Base-by-base conservation (phyloP, 1,140 invertebrate genomes). In the Propsilocerus akamusi region DNA sequence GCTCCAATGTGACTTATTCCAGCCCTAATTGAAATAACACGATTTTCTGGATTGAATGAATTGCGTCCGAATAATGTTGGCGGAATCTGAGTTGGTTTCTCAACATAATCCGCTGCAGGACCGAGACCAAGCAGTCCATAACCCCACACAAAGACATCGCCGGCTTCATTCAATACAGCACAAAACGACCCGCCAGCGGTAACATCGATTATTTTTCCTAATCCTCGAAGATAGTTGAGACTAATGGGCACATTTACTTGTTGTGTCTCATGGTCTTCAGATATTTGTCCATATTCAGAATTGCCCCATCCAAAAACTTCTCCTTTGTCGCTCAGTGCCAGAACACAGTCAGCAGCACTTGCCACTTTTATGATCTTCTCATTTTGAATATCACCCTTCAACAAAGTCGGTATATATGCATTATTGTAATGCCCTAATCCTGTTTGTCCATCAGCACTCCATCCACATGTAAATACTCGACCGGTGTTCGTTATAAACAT, bases 251-350 rank as follows among this genome's bases (percentile, higher is more conserved):
- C 72, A 60, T 81, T 76, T 8, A 85, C 64, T 64, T 86, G 83
- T 48, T 70, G 69, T 49, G 68, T 62, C 26, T 69, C 68, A 22
- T 58, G 57, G 6, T 55, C 48, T 58, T 65, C 65, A 11, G 66
- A 61, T 26, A 98, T 67, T 64, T 97, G 93, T 3, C 77, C 77
- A 62, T 96, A 97, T 68, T 98, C 95, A 1, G 85, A 84, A 64
- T 95, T 97, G 20, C 95, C 94, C 93, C 94, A 98, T 0, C 92
- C 93, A 72, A 96, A 97, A 2, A 96, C 72, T 58, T 95, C 86
- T 17, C 93, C 93, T 61, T 82, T 80, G 56, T 93, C 90, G 68
- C 80, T 93, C 20, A 97, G 66, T 23, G 92, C 94, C 46, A 98
- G 64, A 25, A 90, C 82, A 71, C 86, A 93, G 65, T 96, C 92